Conservation (phyloP, 64 coral and sea anemone species). For the Stichodactyla mertensii region DNA sequence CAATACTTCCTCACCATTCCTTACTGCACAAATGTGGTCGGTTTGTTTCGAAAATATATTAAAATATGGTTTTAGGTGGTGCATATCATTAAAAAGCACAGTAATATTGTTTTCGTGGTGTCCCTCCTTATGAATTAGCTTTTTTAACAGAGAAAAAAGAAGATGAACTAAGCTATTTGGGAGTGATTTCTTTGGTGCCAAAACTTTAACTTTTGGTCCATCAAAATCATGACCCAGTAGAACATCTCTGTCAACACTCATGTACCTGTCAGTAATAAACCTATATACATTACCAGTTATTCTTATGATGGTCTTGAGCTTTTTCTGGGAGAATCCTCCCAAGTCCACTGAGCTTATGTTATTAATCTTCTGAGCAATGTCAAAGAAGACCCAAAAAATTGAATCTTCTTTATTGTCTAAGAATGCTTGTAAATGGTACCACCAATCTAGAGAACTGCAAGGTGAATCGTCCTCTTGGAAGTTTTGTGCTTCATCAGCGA, state of each 20-base stretch:
- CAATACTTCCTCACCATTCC: not conserved
- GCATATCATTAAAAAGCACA: not conserved
- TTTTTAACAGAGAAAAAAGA: not conserved
- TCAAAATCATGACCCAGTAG: not conserved
- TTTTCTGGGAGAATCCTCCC: not conserved
- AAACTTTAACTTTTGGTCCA: not conserved
- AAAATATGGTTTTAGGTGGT: not conserved
- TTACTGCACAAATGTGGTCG: not conserved
- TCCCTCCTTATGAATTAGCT: not conserved
- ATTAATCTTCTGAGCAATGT: not conserved
- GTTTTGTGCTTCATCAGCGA: not conserved
- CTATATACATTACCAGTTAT: not conserved
- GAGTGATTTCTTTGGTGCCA: not conserved
- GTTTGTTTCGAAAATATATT: not conserved
- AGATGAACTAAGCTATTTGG: not conserved
- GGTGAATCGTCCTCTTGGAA: not conserved
- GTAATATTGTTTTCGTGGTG: not conserved
- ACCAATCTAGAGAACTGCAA: not conserved
- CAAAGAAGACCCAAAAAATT: slow-evolving; percentile 1
- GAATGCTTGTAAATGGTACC: not conserved
- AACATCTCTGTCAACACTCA: not conserved
- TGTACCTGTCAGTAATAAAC: not conserved
- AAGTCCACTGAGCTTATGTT: not conserved
- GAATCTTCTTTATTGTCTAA: not conserved
- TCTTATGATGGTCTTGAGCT: not conserved